A percentile compares a stretch with the other conserved stretches of the same genome.
Conservation (phyloP, 2,888 invertebrate genomes). For the Drosophila paramelanica region DNA sequence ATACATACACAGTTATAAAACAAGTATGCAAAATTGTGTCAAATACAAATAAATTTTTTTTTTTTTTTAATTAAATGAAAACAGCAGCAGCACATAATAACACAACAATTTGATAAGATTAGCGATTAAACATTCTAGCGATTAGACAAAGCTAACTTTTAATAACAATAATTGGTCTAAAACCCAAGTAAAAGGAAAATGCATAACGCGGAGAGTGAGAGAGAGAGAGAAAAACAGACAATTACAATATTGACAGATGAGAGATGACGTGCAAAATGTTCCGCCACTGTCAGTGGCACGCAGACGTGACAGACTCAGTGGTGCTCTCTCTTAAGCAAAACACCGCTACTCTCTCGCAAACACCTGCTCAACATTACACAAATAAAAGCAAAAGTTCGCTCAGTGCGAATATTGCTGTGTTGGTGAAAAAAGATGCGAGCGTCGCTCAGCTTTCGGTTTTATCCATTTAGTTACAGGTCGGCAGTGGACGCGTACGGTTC, state of each 20-base stretch:
- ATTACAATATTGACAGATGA: conserved; percentile 21
- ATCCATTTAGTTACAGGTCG: conserved; percentile 50
- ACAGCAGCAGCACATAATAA: conserved; percentile 22
- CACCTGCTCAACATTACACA: conserved; percentile 33
- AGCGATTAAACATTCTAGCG: conserved; percentile 24
- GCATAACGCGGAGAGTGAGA: conserved; percentile 6
- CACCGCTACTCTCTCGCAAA: conserved; percentile 8
- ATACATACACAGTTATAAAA: not conserved
- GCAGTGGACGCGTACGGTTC: conserved; percentile 46
- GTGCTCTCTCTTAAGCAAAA: not conserved
- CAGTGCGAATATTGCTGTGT: conserved; percentile 15
- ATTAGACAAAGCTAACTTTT: conserved; percentile 21
- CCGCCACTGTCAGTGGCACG: conserved; percentile 22
- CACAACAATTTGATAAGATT: conserved; percentile 62
- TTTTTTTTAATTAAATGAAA: conserved; percentile 14
- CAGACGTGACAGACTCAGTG: conserved; percentile 40
- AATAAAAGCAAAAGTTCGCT: conserved; percentile 37
- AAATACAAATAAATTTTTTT: conserved; percentile 3
- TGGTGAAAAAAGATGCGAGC: conserved; percentile 21
- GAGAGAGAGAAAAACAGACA: conserved; percentile 6
- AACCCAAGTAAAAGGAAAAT: conserved; percentile 33
- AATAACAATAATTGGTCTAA: conserved; percentile 13
- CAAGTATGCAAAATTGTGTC: conserved; percentile 10
- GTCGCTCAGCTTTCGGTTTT: conserved; percentile 31
- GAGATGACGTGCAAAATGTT: conserved; percentile 32